A percentile compares a stretch with the other conserved stretches of the same genome.
Conservation (phyloP, 2,113 vertebrate species). For the Cephalophus harveyi region DNA sequence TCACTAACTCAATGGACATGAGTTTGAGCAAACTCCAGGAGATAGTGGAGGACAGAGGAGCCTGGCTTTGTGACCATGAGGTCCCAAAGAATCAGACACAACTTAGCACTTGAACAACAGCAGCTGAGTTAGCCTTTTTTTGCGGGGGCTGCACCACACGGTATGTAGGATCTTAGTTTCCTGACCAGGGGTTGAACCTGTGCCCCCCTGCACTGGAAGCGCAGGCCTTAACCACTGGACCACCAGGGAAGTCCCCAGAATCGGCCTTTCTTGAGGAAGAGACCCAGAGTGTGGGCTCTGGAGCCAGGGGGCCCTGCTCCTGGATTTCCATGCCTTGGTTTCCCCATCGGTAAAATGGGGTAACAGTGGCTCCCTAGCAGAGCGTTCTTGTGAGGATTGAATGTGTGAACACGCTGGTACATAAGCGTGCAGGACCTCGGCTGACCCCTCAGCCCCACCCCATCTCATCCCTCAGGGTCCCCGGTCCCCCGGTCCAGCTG, state of each 20-base stretch:
- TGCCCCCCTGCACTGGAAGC: background rate
- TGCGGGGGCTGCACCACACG: background rate
- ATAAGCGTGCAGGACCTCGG: rapidly evolving
- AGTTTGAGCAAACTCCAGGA: background rate
- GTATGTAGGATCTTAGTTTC: background rate
- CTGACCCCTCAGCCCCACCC: background rate
- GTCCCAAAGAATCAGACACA: background rate
- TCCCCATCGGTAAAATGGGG: background rate
- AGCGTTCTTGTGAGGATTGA: background rate
- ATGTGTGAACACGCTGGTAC: rapidly evolving
- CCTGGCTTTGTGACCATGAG: background rate
- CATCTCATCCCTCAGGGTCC: slow-evolving; percentile 73
- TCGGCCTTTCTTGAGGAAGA: background rate
- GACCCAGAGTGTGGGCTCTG: background rate
- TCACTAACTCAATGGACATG: background rate
- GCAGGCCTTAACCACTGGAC: background rate
- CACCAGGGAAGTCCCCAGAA: background rate
- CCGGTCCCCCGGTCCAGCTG: slow-evolving; percentile 64
- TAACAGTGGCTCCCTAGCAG: rapidly evolving
- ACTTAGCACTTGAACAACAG: background rate
- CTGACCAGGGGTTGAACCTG: background rate
- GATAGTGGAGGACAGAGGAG: background rate
- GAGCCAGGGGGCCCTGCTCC: background rate
- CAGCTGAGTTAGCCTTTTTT: background rate
- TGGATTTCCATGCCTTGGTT: background rate